phyloP scores from a whole-genome alignment of 2,888 invertebrate species.

The Stegophylla sp. region DNA sequence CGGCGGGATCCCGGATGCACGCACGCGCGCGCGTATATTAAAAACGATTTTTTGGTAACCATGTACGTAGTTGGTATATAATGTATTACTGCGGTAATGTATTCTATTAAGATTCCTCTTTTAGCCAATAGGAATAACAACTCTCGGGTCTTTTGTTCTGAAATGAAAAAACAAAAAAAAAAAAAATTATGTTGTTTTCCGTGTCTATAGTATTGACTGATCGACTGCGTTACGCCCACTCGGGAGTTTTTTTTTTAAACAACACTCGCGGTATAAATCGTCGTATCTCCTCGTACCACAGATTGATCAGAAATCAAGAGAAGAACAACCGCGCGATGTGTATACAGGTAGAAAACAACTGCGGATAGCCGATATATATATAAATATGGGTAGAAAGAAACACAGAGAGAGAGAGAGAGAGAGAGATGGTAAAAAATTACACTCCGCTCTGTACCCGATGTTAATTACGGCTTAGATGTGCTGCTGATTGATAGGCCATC shows the following conservation, averaged over 20 bases:
- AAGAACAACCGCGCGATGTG: conserved; percentile 2
- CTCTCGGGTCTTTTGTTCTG: conserved; percentile 42
- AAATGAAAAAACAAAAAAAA: too few species aligned
- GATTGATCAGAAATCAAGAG: conserved; percentile 42
- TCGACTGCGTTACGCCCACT: conserved; percentile 39
- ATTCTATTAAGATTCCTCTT: conserved; percentile 35
- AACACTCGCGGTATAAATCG: conserved; percentile 37
- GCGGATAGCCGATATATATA: conserved; percentile 27
- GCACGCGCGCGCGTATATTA: background rate
- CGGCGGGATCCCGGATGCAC: background rate
- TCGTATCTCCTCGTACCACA: conserved; percentile 38
- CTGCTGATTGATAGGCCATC: conserved; percentile 56
- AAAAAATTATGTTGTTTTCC: conserved; percentile 33
- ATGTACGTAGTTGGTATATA: too few species aligned
- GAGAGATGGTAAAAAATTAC: conserved; percentile 35
- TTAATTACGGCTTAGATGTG: conserved; percentile 51
- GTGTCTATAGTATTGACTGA: conserved; percentile 58
- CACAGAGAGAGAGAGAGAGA: conserved; percentile 30
- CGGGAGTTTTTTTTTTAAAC: too few species aligned
- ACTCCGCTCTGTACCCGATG: conserved; percentile 49
- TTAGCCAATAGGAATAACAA: conserved; percentile 18
- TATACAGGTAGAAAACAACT: conserved; percentile 4
- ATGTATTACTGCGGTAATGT: conserved; percentile 36
- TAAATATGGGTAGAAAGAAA: background rate
- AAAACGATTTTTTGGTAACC: conserved; percentile 45